Conservation (phyloP, 2,888 invertebrate species). For the Drosophila peninsularis region DNA sequence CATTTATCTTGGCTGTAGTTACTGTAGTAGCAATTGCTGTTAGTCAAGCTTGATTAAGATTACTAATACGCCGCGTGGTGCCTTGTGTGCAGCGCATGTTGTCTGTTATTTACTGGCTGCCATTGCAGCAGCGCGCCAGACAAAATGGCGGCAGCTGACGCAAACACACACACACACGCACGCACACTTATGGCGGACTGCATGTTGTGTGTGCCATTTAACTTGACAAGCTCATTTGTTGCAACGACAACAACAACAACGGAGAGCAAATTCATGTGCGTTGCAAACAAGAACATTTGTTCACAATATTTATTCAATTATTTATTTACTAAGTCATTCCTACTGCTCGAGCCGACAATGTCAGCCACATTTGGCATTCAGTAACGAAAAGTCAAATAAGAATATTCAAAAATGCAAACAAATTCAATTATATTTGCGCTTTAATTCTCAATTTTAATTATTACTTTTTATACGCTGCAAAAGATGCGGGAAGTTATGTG, state of each 20-base stretch:
- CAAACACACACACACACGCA: neutral
- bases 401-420: conserved; percentile 10
- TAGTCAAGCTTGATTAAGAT: conserved; percentile 55
- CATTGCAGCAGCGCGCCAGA: conserved; percentile 70
- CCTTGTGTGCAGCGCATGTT: conserved; percentile 38
- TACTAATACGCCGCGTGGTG: conserved; percentile 73
- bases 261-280: conserved; percentile 54
- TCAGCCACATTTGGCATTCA: conserved; percentile 52
- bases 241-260: conserved; percentile 41
- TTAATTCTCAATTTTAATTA: conserved; percentile 2
- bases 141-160: conserved; percentile 70
- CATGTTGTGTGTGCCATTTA: conserved; percentile 65
- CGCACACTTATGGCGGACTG: conserved; percentile 1
- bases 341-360: conserved; percentile 51
- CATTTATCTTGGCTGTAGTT: conserved; percentile 35
- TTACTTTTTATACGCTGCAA: neutral
- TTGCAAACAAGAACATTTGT: conserved; percentile 69
- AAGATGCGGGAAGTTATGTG: neutral
- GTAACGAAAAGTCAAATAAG: conserved; percentile 12
- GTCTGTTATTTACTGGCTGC: conserved; percentile 60
- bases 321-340: conserved; percentile 50
- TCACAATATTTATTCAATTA: conserved; percentile 70
- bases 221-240: conserved; percentile 74
- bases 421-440: conserved; percentile 7
- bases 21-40: conserved; percentile 33